phyloP scores from a whole-genome alignment of 2,113 vertebrate genomes.

The Oenanthe oenanthe region DNA sequence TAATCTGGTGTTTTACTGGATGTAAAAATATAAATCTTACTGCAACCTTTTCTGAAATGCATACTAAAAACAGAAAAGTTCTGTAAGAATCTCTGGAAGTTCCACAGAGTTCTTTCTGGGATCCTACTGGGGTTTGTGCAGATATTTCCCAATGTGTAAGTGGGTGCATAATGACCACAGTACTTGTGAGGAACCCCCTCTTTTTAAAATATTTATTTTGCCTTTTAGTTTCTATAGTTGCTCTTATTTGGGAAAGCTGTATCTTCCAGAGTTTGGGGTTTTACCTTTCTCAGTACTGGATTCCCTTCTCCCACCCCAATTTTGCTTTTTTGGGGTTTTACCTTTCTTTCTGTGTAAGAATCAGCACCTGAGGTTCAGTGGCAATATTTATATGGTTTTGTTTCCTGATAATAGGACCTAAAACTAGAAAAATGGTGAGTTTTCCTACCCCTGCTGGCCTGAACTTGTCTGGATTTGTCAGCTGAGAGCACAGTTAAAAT shows the following conservation, averaged over 20 bases:
- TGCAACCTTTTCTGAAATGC: neutral
- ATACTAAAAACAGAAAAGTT: neutral
- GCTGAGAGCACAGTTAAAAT: neutral
- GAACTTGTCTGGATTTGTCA: neutral
- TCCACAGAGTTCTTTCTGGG: neutral
- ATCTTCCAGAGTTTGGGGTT: neutral
- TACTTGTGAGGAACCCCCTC: neutral
- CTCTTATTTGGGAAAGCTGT: neutral
- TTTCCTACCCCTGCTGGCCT: neutral
- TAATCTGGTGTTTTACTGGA: neutral
- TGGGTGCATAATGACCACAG: neutral
- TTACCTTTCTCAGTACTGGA: too few relatives aligned
- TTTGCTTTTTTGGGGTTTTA: neutral
- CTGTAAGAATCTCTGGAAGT: neutral
- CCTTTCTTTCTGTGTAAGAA: neutral
- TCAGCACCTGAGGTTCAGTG: neutral
- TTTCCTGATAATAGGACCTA: neutral
- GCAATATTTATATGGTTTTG: neutral
- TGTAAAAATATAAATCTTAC: neutral
- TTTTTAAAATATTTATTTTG: neutral
- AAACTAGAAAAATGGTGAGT: neutral
- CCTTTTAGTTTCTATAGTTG: neutral
- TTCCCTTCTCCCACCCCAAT: neutral
- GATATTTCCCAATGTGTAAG: neutral
- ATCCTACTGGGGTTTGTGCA: neutral